phyloP scores from a whole-genome alignment of 2,888 invertebrate species.

The Parnassius orleans region DNA sequence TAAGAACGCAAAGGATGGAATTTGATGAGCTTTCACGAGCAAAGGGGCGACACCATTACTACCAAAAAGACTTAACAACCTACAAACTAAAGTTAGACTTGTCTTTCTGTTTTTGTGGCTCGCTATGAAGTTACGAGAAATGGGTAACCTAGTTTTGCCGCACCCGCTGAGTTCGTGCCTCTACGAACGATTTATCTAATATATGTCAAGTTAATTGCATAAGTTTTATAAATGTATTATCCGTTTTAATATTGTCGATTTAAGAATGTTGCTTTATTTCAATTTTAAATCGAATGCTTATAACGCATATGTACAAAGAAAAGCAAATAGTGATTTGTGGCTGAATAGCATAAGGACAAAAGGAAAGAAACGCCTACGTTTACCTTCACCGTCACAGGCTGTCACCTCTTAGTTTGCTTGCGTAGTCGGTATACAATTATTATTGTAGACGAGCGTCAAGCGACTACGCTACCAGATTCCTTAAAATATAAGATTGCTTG shows the following conservation, averaged over 20 bases:
- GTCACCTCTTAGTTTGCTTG: no score
- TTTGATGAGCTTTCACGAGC: conserved; percentile 17
- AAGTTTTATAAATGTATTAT: conserved; percentile 41
- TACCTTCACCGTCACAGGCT: no score
- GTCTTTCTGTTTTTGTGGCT: conserved; percentile 48
- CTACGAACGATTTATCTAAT: conserved; percentile 39
- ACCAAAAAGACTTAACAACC: conserved; percentile 18
- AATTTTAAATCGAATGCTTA: no score
- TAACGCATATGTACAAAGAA: no score
- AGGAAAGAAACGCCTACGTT: no score
- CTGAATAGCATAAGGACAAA: no score
- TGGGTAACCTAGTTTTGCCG: conserved; percentile 75
- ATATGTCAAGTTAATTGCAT: conserved; percentile 64
- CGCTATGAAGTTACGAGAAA: conserved; percentile 52
- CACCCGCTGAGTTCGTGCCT: conserved; percentile 48
- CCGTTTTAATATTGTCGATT: conserved; percentile 15
- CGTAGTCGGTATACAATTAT: no score
- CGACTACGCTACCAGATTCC: no score
- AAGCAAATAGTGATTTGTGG: no score
- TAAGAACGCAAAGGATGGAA: conserved; percentile 9
- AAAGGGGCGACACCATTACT: conserved; percentile 8
- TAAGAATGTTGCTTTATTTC: not conserved
- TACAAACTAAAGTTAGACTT: conserved; percentile 4
- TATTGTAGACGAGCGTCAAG: no score
- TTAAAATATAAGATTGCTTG: no score